These are phyloP conservation scores for Isaurus tuberculatus DNA, from an alignment of 92 coral and sea anemone genomes.

Conservation along the genomic window DNA sequence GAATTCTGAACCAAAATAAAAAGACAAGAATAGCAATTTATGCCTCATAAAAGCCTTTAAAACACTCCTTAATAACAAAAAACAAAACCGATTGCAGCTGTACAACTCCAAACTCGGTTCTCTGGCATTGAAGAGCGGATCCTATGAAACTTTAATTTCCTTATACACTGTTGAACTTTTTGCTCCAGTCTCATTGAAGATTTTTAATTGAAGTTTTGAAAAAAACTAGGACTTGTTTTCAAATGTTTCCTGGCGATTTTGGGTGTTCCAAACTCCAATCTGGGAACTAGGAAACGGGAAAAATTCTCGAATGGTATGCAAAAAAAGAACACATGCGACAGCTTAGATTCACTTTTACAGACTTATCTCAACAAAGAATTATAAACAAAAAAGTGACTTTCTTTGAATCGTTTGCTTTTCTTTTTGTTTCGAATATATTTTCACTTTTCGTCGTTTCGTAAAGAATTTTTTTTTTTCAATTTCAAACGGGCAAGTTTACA, in stretches of 20 bases:
- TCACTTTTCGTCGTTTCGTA: neutral
- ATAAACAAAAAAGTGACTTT: slow-evolving; percentile 47
- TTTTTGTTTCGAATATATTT: neutral
- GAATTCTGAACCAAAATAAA: neutral
- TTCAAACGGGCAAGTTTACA: neutral
- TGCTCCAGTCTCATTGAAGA: slow-evolving; percentile 30
- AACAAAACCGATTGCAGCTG: slow-evolving; percentile 50
- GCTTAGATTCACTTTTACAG: slow-evolving; percentile 31
- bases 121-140: slow-evolving; percentile 41
- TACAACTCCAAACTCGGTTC: slow-evolving; percentile 28
- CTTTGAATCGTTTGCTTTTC: slow-evolving; percentile 24
- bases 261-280: slow-evolving; percentile 21
- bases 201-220: slow-evolving; percentile 10
- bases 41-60: slow-evolving; percentile 38
- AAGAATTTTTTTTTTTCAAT: slow-evolving; percentile 1
- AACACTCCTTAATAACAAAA: slow-evolving; percentile 48
- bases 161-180: slow-evolving; percentile 31
- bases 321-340: slow-evolving; percentile 50
- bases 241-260: slow-evolving; percentile 10
- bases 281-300: slow-evolving; percentile 35
- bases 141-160: slow-evolving; percentile 75
- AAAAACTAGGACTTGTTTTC: slow-evolving; percentile 1
- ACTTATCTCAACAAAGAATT: slow-evolving; percentile 44
- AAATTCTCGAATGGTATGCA: slow-evolving; percentile 47
- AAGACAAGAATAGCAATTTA: slow-evolving; percentile 25